Base-by-base conservation (phyloP, 2,113 vertebrate species). In the Ovibos moschatus region DNA sequence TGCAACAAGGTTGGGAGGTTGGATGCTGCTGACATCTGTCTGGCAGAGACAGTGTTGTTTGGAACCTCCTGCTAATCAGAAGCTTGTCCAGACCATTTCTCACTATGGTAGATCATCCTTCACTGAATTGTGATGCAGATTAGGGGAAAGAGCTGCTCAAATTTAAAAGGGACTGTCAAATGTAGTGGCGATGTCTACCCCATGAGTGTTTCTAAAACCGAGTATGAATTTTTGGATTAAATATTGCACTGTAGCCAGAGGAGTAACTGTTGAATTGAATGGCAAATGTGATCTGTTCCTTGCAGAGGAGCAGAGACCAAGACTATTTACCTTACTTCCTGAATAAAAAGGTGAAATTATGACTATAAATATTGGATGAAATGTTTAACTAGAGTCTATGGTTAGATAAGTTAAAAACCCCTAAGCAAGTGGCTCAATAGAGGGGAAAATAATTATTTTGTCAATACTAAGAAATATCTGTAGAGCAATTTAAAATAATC, bases 1-100 rank as follows among this genome's bases (percentile, higher is more conserved):
- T 33, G 43, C 53, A 47, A 21, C 25, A 40, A 86, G 81, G 74
- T 51, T 92, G 55, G 84, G 93, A 96, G 51, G 89, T 78, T 96
- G 84, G 47, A 76, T 64, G 81, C 64, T 64, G 62, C 76, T 86
- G 95, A 94, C 97, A 98, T 92, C 60, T 95, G 74, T 92, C 91
- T 97, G 97, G 94, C 97, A 97, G 82, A 88, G 89, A 86, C 79
- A 57, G 36, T 0, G 30, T 92, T 83, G 43, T 92, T 92, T 95
- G 94, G 97, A 95, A 81, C 82, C 81, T 97, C 94, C 55, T 71
- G 92, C 87, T 97, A 92, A 97, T 98, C 97, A 97, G 81, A 95
- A 62, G 43, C 94, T 96, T 92, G 95, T 97, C 92, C 87, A 82
- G 97, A 78, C 53, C 43, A 45, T 76, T 86, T 90, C 94, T 96